A percentile compares a stretch with the other conserved stretches of the same genome.
Evolutionary conservation across 2,888 invertebrate species (phyloP).

Genomic region (Hirtodrosophila cameraria): DNA sequence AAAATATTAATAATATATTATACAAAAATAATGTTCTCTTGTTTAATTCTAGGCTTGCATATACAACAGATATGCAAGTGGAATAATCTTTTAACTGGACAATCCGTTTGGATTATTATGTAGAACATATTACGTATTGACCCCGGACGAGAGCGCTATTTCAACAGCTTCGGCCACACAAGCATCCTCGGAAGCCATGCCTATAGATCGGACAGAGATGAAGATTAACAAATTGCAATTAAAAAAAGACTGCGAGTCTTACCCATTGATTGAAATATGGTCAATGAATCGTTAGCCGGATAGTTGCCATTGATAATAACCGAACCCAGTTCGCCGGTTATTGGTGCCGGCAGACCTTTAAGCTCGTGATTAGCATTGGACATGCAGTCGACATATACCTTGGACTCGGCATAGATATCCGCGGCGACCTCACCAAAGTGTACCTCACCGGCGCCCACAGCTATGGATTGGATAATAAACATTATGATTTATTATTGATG

Average conservation of each 20-base stretch:
- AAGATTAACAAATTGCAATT: neutral
- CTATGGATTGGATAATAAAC: too few species aligned
- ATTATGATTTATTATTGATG: too few species aligned
- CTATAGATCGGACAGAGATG: conserved; percentile 73
- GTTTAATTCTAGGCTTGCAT: too few species aligned
- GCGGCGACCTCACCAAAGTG: conserved; percentile 85
- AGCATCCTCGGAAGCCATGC: conserved; percentile 87
- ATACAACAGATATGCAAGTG: neutral
- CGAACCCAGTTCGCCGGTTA: conserved; percentile 86
- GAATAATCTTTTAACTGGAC: neutral
- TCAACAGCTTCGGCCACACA: conserved; percentile 86
- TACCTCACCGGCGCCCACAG: conserved; percentile 85
- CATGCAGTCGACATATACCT: conserved; percentile 86
- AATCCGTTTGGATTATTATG: too few species aligned
- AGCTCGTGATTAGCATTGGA: conserved; percentile 85
- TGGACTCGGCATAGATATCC: conserved; percentile 85
- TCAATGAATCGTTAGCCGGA: conserved; percentile 80
- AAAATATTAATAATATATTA: too few species aligned
- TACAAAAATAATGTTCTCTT: too few species aligned
- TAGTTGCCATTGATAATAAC: conserved; percentile 83
- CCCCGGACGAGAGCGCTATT: conserved; percentile 32
- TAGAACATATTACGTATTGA: neutral
- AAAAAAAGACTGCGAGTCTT: too few species aligned
- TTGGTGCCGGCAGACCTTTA: conserved; percentile 84
- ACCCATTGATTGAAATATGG: conserved; percentile 89